phyloP scores from a whole-genome alignment of 2,113 vertebrate genomes.

The Proterorhinus semilunaris region DNA sequence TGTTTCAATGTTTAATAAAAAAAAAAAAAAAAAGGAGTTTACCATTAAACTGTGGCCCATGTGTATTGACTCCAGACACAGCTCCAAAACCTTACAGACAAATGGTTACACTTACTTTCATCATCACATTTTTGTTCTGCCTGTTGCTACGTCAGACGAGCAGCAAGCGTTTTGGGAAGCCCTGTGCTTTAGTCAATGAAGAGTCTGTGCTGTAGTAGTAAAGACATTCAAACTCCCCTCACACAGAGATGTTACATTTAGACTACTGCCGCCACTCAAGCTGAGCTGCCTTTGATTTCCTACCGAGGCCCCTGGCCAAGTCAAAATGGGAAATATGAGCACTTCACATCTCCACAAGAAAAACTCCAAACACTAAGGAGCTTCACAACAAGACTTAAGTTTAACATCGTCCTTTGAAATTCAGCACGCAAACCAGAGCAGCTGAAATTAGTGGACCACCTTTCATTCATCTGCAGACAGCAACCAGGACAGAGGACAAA shows the following conservation, averaged over 20 bases:
- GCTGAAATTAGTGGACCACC: slow-evolving; percentile 25
- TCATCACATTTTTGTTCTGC: background rate
- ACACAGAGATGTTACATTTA: slow-evolving; percentile 70
- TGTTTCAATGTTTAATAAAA: background rate
- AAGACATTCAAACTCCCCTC: slow-evolving; percentile 61
- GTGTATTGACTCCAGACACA: slow-evolving; percentile 41
- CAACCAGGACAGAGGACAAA: no score
- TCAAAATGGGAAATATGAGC: slow-evolving; percentile 29
- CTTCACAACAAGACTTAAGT: slow-evolving; percentile 30
- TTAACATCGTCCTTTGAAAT: slow-evolving; percentile 66
- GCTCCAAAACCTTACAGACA: slow-evolving; percentile 54
- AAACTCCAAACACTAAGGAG: slow-evolving; percentile 14
- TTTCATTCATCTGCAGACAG: background rate
- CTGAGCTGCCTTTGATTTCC: slow-evolving; percentile 58
- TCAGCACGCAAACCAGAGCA: slow-evolving; percentile 59
- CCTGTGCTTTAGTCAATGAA: slow-evolving; percentile 41
- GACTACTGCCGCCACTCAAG: slow-evolving; percentile 54
- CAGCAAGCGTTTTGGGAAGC: background rate
- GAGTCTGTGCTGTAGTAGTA: slow-evolving; percentile 62
- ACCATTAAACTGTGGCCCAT: slow-evolving; percentile 49
- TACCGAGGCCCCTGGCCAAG: slow-evolving; percentile 25
- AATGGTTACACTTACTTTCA: background rate
- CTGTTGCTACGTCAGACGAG: background rate
- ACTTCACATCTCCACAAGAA: slow-evolving; percentile 48
- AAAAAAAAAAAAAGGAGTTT: slow-evolving; percentile 10